Conservation (phyloP, 2,113 vertebrate species). For the Gracilinanus agilis region DNA sequence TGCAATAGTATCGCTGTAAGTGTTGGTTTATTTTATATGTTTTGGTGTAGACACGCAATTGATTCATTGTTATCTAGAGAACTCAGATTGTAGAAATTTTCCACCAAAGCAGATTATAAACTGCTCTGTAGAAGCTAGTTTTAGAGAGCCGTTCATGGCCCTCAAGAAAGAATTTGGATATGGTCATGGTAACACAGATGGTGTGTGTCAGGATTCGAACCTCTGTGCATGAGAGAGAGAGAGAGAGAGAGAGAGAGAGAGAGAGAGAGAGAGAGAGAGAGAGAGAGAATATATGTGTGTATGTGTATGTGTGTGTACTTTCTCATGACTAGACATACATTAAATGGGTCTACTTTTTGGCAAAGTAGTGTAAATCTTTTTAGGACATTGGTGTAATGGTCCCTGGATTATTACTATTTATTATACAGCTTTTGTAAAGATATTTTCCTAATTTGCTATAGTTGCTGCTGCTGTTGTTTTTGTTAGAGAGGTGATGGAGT, state of each 20-base stretch:
- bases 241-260: too few relatives aligned
- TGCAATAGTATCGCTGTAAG: conserved; percentile 6
- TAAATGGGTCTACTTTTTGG: not conserved
- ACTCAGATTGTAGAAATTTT: not conserved
- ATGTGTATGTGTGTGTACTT: not conserved
- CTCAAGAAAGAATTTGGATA: not conserved
- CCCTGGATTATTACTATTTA: not conserved
- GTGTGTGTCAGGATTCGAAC: not conserved
- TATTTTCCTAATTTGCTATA: not conserved
- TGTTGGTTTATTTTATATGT: not conserved
- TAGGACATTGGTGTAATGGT: not conserved
- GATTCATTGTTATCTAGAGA: not conserved
- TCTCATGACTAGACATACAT: not conserved
- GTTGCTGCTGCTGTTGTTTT: not conserved
- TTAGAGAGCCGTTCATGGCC: not conserved
- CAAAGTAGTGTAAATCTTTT: not conserved
- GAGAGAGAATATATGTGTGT: not conserved
- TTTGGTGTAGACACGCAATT: not conserved
- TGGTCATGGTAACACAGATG: not conserved
- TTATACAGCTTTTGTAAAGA: not conserved
- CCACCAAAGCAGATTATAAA: not conserved
- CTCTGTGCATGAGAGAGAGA: not conserved
- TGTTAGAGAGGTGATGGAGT: not conserved
- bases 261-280: too few relatives aligned
- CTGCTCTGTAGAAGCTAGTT: not conserved